phyloP scores from a whole-genome alignment of 92 coral and sea anemone genomes.

The Bergia puertoricense region DNA sequence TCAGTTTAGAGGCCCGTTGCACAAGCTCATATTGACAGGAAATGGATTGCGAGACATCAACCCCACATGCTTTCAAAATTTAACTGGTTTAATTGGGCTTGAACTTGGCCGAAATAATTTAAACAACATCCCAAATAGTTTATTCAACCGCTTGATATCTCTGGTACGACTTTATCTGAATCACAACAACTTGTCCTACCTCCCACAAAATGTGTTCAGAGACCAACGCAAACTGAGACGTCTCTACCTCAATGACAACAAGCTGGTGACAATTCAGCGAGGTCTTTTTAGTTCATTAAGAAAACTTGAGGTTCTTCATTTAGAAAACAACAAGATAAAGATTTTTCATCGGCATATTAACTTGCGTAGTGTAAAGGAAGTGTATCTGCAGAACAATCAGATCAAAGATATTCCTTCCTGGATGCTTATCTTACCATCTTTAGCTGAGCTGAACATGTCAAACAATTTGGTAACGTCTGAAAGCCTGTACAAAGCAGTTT shows the following conservation, averaged over 20 bases:
- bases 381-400: not conserved
- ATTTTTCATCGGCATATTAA: no score
- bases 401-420: not conserved
- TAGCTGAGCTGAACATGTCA: not conserved
- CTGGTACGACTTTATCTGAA: not conserved
- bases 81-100: not conserved
- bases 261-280: not conserved
- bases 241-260: conserved; percentile 6
- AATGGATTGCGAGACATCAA: not conserved
- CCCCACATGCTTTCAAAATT: not conserved
- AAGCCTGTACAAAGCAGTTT: not conserved
- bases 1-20: not conserved
- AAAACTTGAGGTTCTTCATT: not conserved
- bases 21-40: conserved; percentile 9
- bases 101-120: conserved; percentile 23
- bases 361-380: not conserved
- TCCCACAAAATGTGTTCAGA: not conserved
- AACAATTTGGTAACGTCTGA: not conserved
- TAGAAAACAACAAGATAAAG: not conserved
- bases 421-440: not conserved
- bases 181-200: conserved; percentile 22
- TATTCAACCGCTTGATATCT: not conserved
- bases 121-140: not conserved
- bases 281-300: not conserved
- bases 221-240: not conserved